These are phyloP conservation scores for Standfussiana lucernea DNA, from an alignment of 2,888 invertebrate genomes.

Conservation along the genomic window DNA sequence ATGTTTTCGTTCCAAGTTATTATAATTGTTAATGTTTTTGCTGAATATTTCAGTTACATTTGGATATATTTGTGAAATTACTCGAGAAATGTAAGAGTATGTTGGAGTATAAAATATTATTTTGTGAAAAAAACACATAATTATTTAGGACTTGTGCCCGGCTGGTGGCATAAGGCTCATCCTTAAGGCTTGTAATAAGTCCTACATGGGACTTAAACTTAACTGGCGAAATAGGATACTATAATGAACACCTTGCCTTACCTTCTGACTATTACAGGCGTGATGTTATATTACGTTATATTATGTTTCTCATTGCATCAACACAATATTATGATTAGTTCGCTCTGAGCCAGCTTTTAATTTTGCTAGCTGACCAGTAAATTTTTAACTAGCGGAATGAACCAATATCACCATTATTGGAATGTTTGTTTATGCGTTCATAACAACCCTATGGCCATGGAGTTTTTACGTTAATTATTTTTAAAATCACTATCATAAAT, in stretches of 20 bases:
- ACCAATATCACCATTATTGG: too few relatives aligned
- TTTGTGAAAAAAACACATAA: neutral
- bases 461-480: neutral
- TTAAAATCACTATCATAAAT: too few relatives aligned
- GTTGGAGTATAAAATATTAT: neutral
- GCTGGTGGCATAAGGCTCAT: neutral
- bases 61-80: neutral
- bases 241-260: neutral
- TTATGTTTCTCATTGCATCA: neutral
- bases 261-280: neutral
- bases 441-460: neutral
- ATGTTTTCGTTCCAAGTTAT: slow-evolving; percentile 11
- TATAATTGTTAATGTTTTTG: slow-evolving; percentile 11
- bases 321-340: neutral
- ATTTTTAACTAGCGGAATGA: neutral
- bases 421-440: too few relatives aligned
- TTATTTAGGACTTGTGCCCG: neutral
- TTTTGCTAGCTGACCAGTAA: neutral
- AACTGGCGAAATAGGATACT: neutral
- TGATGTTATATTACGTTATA: neutral
- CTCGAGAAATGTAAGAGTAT: neutral
- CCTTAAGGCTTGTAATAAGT: neutral
- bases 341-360: neutral
- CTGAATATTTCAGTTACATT: neutral
- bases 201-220: neutral